Conservation (phyloP, 2,113 vertebrate species). For the Otolemur garnettii region DNA sequence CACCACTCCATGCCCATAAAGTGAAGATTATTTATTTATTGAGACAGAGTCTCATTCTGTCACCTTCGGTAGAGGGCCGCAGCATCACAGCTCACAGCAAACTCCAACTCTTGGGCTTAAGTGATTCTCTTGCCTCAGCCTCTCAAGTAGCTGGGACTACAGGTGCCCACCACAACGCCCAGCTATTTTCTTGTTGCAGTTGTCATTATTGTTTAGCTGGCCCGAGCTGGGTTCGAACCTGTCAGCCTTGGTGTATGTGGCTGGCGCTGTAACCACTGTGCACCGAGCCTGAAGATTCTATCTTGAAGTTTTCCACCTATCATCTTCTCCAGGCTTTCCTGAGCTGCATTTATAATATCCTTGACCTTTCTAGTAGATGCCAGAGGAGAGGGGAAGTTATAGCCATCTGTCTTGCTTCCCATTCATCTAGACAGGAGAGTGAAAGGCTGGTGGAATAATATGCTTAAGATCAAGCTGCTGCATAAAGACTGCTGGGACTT, state of each 20-base stretch:
- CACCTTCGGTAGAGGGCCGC: no score
- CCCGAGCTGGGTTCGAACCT: no score
- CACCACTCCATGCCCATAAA: conserved; percentile 93
- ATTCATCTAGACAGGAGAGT: neutral
- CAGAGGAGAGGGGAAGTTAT: neutral
- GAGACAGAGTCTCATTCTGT: no score
- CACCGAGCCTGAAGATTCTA: conserved; percentile 90
- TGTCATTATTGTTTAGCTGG: no score
- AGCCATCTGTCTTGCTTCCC: conserved; percentile 6
- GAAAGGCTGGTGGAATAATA: neutral
- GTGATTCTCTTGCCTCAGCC: no score
- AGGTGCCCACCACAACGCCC: no score
- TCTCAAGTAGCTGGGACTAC: no score
- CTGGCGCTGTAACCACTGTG: no score
- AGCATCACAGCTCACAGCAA: no score
- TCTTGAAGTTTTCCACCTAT: conserved; percentile 91
- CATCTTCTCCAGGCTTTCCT: conserved; percentile 92
- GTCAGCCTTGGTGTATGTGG: no score
- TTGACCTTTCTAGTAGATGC: conserved; percentile 88
- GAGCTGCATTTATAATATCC: conserved; percentile 89
- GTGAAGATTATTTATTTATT: conserved; percentile 92
- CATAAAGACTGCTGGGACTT: conserved; percentile 95
- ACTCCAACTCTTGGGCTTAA: no score
- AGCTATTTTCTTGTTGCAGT: no score
- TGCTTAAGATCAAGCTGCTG: conserved; percentile 80